Conservation (phyloP, 2,888 invertebrate species). For the Melipona bicolor region DNA sequence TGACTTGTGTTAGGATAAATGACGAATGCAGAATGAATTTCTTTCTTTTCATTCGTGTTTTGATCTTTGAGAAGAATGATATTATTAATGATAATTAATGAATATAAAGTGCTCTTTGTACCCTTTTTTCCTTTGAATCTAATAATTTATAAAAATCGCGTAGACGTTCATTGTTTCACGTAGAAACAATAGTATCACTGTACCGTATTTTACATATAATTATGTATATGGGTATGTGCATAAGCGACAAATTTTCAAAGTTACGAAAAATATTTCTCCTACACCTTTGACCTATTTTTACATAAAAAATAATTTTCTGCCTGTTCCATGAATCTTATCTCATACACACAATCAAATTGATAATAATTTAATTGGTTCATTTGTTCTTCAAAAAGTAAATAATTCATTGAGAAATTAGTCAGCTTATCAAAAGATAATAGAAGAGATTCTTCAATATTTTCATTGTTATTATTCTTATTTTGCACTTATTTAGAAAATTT, state of each 20-base stretch:
- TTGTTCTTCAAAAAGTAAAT: neutral
- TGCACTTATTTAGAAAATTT: no score
- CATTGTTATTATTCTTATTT: no score
- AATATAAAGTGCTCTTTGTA: neutral
- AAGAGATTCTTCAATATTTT: no score
- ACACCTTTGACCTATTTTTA: neutral
- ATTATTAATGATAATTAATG: no score
- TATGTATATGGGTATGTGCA: neutral
- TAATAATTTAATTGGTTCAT: neutral
- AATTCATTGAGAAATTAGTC: neutral
- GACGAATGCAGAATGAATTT: neutral
- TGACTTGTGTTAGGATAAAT: neutral
- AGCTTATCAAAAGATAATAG: no score
- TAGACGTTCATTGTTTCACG: neutral
- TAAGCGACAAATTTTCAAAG: neutral
- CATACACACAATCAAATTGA: neutral
- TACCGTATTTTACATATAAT: neutral
- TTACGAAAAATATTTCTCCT: no score
- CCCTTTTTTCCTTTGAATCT: neutral
- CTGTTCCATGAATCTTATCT: neutral
- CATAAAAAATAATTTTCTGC: neutral
- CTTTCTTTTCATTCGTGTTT: neutral
- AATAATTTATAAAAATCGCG: slow-evolving; percentile 2
- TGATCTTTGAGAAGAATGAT: neutral
- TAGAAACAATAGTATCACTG: neutral